These are phyloP conservation scores for Psittacula derbiana DNA, from an alignment of 2,797 vertebrate species.

Conservation along the genomic window DNA sequence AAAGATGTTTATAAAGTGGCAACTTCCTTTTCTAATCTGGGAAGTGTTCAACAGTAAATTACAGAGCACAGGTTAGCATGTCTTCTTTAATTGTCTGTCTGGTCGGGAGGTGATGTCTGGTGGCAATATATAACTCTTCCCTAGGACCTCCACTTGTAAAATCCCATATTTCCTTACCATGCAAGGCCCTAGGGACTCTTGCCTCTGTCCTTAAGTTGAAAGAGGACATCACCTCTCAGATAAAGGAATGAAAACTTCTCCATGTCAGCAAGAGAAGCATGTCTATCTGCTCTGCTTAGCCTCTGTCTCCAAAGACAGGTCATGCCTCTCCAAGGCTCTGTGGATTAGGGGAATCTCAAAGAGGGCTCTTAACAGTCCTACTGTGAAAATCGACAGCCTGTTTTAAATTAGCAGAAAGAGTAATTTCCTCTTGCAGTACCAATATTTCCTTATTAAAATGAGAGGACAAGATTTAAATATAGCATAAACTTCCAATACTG, in stretches of 20 bases:
- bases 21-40: background rate
- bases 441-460: conserved; percentile 41
- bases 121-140: background rate
- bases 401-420: conserved; percentile 32
- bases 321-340: background rate
- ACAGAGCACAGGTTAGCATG: background rate
- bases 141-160: background rate
- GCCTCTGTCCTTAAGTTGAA: background rate
- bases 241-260: background rate
- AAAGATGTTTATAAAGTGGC: background rate
- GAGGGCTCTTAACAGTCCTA: background rate
- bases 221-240: background rate
- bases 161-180: background rate
- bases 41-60: background rate
- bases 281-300: background rate
- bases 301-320: background rate
- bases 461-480: conserved; percentile 54
- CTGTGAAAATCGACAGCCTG: background rate
- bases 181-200: background rate
- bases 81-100: background rate
- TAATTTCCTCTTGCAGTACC: conserved; percentile 20
- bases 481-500: conserved; percentile 34
- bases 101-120: background rate
- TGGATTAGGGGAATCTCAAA: background rate
- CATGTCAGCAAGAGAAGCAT: background rate